Evolutionary conservation across 2,113 vertebrate genomes (phyloP).

Genomic region (Lycaon pictus): DNA sequence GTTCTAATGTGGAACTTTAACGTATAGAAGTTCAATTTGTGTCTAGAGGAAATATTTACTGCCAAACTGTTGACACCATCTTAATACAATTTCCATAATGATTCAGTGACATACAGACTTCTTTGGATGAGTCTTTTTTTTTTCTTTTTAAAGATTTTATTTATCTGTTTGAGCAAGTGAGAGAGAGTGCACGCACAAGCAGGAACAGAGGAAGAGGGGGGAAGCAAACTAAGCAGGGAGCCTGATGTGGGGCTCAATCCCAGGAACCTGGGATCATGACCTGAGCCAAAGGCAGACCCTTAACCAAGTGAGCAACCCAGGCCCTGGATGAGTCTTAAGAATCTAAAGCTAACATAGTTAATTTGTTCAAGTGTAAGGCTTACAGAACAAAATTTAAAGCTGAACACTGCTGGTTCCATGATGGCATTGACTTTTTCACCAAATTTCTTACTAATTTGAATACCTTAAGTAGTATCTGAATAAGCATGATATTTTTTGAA

Average conservation of each 20-base stretch:
- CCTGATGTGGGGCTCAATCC: background rate
- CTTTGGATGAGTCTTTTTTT: background rate
- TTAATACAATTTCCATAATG: background rate
- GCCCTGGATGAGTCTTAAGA: background rate
- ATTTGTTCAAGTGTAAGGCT: background rate
- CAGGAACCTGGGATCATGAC: background rate
- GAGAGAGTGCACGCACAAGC: no score
- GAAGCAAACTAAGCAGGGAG: background rate
- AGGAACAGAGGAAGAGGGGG: background rate
- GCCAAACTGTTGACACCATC: background rate
- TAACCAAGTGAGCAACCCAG: background rate
- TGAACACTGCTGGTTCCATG: background rate
- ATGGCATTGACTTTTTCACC: constrained; percentile 3
- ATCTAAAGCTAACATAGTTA: background rate
- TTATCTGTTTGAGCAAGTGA: background rate
- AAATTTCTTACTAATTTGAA: constrained; percentile 44
- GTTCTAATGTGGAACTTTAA: constrained; percentile 45
- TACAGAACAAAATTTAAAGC: constrained; percentile 22
- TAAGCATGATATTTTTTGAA: constrained; percentile 53
- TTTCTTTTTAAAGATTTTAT: background rate
- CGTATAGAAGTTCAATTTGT: background rate
- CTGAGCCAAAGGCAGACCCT: background rate
- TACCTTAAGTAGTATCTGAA: constrained; percentile 24
- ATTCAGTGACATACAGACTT: background rate
- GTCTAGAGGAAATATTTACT: constrained; percentile 26